Evolutionary conservation across 92 coral and sea anemone species (phyloP).

Genomic region (Porites rus): DNA sequence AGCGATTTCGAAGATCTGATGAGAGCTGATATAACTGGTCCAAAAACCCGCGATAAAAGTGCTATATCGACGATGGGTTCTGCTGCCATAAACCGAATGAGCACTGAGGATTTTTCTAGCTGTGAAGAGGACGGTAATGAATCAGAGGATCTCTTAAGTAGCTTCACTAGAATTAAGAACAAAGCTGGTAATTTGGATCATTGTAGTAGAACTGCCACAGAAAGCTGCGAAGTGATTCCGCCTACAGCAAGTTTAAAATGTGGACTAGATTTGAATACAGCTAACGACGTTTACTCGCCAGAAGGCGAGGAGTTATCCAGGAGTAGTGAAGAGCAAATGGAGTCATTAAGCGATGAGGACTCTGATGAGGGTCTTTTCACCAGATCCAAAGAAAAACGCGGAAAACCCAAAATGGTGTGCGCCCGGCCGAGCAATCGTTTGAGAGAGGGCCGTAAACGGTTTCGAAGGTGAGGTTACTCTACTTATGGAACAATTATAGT

Average conservation of each 20-base stretch:
- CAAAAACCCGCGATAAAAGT: neutral
- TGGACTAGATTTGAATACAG: neutral
- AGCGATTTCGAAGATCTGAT: neutral
- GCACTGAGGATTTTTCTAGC: neutral
- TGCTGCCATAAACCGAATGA: neutral
- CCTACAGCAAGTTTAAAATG: conserved; percentile 1
- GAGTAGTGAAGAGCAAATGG: neutral
- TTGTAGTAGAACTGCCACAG: neutral
- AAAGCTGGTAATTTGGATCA: neutral
- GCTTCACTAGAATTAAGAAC: conserved; percentile 23
- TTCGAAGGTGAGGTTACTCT: conserved; percentile 13
- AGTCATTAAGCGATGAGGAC: conserved; percentile 31
- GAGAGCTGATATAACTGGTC: neutral
- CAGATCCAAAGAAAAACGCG: neutral
- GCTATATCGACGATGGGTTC: neutral
- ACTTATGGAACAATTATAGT: too few relatives aligned
- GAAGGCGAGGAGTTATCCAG: neutral
- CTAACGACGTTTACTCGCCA: neutral
- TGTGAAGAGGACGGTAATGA: neutral
- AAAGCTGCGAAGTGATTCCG: conserved; percentile 9
- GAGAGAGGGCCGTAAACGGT: conserved; percentile 8
- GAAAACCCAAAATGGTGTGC: neutral
- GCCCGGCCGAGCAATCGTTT: neutral
- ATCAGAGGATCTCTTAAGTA: too few relatives aligned
- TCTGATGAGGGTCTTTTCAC: conserved; percentile 29